phyloP scores from a whole-genome alignment of 2,888 invertebrate genomes.

The Carabus problematicus region DNA sequence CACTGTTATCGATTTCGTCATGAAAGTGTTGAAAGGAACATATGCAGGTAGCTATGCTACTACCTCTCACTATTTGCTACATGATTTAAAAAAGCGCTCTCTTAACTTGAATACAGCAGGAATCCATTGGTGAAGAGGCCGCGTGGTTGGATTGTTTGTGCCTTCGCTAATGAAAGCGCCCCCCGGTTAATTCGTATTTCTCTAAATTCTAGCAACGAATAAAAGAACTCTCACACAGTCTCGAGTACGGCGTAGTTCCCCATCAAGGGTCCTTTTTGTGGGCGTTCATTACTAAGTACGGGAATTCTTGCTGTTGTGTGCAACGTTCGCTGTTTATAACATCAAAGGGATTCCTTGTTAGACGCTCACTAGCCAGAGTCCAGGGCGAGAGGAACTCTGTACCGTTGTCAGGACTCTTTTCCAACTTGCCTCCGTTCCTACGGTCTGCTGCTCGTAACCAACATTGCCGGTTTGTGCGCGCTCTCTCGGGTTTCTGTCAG shows the following conservation, averaged over 20 bases:
- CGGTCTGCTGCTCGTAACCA: too few relatives aligned
- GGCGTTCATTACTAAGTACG: not conserved
- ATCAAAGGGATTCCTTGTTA: constrained; percentile 7
- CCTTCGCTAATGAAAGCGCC: too few relatives aligned
- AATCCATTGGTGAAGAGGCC: too few relatives aligned
- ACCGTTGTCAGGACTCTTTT: not conserved
- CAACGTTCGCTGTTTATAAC: constrained; percentile 13
- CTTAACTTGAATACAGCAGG: too few relatives aligned
- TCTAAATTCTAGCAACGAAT: not conserved
- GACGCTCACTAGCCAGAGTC: not conserved
- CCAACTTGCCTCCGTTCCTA: not conserved
- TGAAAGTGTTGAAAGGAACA: too few relatives aligned
- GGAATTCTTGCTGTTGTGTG: constrained; percentile 1
- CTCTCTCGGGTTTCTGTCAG: constrained; percentile 3
- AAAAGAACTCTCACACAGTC: not conserved
- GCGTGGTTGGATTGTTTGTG: too few relatives aligned
- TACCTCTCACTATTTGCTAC: too few relatives aligned
- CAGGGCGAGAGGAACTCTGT: too few relatives aligned
- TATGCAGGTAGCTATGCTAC: too few relatives aligned
- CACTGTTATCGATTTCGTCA: too few relatives aligned
- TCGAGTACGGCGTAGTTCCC: not conserved
- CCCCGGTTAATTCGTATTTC: not conserved
- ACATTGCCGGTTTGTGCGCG: not conserved
- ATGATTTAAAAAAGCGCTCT: too few relatives aligned
- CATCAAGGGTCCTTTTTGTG: constrained; percentile 4